Conservation (phyloP, 2,888 invertebrate genomes). For the Protonemura montana region DNA sequence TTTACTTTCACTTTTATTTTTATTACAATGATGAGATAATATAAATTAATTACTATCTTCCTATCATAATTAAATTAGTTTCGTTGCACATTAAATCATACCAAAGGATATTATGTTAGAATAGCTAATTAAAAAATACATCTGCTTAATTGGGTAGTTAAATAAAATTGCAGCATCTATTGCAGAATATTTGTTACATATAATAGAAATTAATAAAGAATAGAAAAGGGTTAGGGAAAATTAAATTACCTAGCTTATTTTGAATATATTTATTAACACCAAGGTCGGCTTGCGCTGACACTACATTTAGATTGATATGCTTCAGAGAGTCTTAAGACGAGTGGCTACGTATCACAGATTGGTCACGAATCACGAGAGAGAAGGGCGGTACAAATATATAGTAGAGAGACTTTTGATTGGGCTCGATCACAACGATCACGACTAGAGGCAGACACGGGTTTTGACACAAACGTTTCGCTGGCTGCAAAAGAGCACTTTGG, state of each 20-base stretch:
- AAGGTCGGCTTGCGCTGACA: background rate
- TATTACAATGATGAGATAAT: background rate
- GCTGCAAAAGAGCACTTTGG: slow-evolving; percentile 12
- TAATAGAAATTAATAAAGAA: background rate
- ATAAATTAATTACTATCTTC: background rate
- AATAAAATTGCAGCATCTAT: background rate
- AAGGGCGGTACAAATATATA: slow-evolving; percentile 12
- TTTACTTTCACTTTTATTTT: background rate
- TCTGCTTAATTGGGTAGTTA: background rate
- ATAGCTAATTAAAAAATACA: background rate
- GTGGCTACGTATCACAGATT: slow-evolving; percentile 12
- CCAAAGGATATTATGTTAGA: background rate
- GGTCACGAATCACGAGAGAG: slow-evolving; percentile 12
- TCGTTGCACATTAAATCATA: too few relatives aligned
- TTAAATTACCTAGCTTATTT: background rate
- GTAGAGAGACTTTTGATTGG: slow-evolving; percentile 12
- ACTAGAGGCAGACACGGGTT: background rate
- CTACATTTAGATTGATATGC: slow-evolving; percentile 7
- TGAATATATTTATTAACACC: background rate
- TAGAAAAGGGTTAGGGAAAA: background rate
- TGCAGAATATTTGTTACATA: background rate
- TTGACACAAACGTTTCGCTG: slow-evolving; percentile 12
- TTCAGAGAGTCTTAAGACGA: background rate
- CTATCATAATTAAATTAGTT: background rate
- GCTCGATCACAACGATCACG: background rate